phyloP scores from a whole-genome alignment of 2,888 invertebrate genomes.

The Andrena praecox region DNA sequence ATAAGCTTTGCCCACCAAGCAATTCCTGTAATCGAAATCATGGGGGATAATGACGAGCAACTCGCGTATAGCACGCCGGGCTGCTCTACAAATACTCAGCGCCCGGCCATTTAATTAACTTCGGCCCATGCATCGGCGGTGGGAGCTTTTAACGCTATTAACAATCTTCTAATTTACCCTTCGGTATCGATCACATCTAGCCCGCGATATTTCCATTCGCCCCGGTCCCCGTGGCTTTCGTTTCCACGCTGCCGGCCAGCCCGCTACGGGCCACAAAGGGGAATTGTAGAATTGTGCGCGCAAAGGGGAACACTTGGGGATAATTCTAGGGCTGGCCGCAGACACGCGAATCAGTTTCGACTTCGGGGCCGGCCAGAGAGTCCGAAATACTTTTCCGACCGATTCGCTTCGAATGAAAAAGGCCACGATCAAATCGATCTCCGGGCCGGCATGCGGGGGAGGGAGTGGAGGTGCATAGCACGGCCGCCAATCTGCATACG shows the following conservation, averaged over 20 bases:
- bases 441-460: constrained; percentile 57
- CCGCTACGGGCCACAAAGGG: background rate
- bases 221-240: background rate
- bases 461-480: constrained; percentile 47
- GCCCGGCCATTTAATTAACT: constrained; percentile 40
- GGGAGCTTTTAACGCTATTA: constrained; percentile 11
- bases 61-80: background rate
- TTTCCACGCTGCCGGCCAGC: background rate
- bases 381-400: constrained; percentile 61
- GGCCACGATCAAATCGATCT: constrained; percentile 70
- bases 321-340: constrained; percentile 24
- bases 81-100: constrained; percentile 5
- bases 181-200: background rate
- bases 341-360: constrained; percentile 43
- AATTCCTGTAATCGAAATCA: constrained; percentile 88
- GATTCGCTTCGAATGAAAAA: constrained; percentile 62
- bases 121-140: background rate
- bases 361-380: constrained; percentile 24
- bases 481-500: constrained; percentile 74
- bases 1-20: constrained; percentile 93
- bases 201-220: background rate
- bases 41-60: constrained; percentile 31
- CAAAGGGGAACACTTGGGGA: constrained; percentile 10
- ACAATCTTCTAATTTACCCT: constrained; percentile 22
- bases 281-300: background rate